Conservation (phyloP, 1,140 invertebrate species). For the Drosophila santomea region DNA sequence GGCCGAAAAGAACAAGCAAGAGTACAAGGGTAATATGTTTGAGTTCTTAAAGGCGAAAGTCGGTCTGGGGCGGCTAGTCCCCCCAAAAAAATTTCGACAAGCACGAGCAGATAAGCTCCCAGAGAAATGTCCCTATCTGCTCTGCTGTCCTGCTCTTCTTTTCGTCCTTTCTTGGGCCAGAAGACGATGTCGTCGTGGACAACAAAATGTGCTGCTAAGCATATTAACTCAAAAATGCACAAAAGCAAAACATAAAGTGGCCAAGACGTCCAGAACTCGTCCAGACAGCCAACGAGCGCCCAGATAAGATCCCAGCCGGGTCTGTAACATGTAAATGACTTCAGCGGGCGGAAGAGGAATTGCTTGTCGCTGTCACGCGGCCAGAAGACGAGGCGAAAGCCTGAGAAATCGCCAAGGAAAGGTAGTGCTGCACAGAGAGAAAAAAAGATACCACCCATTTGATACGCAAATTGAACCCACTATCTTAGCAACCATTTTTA, state of each 20-base stretch:
- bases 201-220: conserved; percentile 77
- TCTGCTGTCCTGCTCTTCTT: background rate
- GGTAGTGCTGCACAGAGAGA: conserved; percentile 17
- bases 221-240: conserved; percentile 79
- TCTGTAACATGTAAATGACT: conserved; percentile 73
- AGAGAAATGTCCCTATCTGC: conserved; percentile 23
- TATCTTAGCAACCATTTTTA: background rate
- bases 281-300: conserved; percentile 35
- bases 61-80: conserved; percentile 1
- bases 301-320: conserved; percentile 46
- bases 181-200: conserved; percentile 39
- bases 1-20: conserved; percentile 61
- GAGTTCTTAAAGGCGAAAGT: conserved; percentile 58
- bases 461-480: background rate
- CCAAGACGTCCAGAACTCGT: conserved; percentile 55
- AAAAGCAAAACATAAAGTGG: conserved; percentile 73
- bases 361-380: conserved; percentile 43
- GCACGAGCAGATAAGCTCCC: conserved; percentile 58
- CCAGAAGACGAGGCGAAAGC: conserved; percentile 8
- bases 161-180: conserved; percentile 5
- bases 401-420: conserved; percentile 17
- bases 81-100: conserved; percentile 65
- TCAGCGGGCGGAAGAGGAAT: conserved; percentile 24
- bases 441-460: background rate
- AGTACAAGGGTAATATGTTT: conserved; percentile 76